These are phyloP conservation scores for Spatulosminthurus flaviceps DNA, from an alignment of 2,888 invertebrate genomes.

Conservation along the genomic window DNA sequence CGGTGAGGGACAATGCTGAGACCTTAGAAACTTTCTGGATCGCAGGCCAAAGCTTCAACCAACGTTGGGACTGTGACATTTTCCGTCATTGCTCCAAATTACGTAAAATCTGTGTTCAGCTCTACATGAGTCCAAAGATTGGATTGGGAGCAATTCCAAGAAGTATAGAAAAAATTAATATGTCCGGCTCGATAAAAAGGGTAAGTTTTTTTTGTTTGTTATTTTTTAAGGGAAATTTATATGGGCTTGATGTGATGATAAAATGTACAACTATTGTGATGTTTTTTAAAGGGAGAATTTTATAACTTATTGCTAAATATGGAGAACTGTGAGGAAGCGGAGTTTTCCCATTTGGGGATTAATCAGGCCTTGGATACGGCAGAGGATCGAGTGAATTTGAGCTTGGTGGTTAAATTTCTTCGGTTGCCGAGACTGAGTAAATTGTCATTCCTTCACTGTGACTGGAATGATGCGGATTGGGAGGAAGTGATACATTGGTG, in stretches of 20 bases:
- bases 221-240: no score
- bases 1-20: slow-evolving; percentile 21
- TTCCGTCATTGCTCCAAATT: slow-evolving; percentile 33
- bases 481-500: slow-evolving; percentile 45
- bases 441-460: slow-evolving; percentile 42
- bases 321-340: slow-evolving; percentile 33
- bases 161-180: slow-evolving; percentile 27
- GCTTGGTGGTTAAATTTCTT: slow-evolving; percentile 31
- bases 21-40: slow-evolving; percentile 46
- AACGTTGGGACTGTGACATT: slow-evolving; percentile 41
- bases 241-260: no score
- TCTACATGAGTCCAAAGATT: slow-evolving; percentile 46
- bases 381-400: slow-evolving; percentile 35
- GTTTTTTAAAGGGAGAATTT: slow-evolving; percentile 15
- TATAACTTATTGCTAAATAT: background rate
- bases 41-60: slow-evolving; percentile 42
- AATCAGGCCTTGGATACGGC: slow-evolving; percentile 38
- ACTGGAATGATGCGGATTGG: slow-evolving; percentile 46
- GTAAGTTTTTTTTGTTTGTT: no score
- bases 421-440: slow-evolving; percentile 36
- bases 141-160: background rate
- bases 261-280: no score
- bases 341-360: slow-evolving; percentile 45
- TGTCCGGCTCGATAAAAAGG: slow-evolving; percentile 43
- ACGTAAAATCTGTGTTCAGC: slow-evolving; percentile 38